phyloP scores from a whole-genome alignment of 2,797 vertebrate species.

The Threskiornis aethiopicus region DNA sequence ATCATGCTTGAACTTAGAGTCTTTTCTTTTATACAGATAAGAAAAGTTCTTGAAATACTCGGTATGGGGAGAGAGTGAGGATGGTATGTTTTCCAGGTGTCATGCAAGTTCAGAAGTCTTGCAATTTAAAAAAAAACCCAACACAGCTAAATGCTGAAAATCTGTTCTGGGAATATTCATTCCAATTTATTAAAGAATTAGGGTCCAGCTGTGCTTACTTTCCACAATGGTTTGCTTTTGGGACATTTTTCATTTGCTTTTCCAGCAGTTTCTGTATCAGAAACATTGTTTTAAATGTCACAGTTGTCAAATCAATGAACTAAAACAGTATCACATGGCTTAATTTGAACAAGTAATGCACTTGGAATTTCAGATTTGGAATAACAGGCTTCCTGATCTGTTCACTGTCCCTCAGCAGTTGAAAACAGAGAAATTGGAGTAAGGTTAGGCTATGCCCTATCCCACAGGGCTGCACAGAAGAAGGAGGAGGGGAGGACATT shows the following conservation, averaged over 20 bases:
- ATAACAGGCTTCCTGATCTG: slow-evolving; percentile 51
- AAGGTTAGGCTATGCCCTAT: not conserved
- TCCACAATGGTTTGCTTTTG: slow-evolving; percentile 43
- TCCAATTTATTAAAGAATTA: slow-evolving; percentile 50
- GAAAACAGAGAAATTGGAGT: slow-evolving; percentile 25
- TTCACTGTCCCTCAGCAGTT: slow-evolving; percentile 54
- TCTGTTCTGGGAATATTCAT: slow-evolving; percentile 38
- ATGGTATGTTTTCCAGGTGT: slow-evolving; percentile 26
- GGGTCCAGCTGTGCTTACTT: slow-evolving; percentile 53
- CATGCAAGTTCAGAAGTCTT: slow-evolving; percentile 14
- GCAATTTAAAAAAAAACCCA: slow-evolving; percentile 6
- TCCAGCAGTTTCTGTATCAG: slow-evolving; percentile 60
- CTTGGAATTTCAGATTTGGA: slow-evolving; percentile 62
- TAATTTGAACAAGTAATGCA: slow-evolving; percentile 62
- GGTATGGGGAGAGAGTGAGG: not conserved
- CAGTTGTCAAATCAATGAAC: slow-evolving; percentile 65
- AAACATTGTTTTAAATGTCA: slow-evolving; percentile 65
- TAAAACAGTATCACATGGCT: slow-evolving; percentile 58
- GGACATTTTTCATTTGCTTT: slow-evolving; percentile 63
- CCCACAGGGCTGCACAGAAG: not conserved
- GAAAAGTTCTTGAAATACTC: not conserved
- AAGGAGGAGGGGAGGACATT: not conserved
- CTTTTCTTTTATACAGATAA: not conserved
- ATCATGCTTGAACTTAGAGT: not conserved
- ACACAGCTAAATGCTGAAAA: not conserved